These are phyloP conservation scores for Gambusia holbrooki DNA, from an alignment of 2,113 vertebrate species.

Conservation along the genomic window DNA sequence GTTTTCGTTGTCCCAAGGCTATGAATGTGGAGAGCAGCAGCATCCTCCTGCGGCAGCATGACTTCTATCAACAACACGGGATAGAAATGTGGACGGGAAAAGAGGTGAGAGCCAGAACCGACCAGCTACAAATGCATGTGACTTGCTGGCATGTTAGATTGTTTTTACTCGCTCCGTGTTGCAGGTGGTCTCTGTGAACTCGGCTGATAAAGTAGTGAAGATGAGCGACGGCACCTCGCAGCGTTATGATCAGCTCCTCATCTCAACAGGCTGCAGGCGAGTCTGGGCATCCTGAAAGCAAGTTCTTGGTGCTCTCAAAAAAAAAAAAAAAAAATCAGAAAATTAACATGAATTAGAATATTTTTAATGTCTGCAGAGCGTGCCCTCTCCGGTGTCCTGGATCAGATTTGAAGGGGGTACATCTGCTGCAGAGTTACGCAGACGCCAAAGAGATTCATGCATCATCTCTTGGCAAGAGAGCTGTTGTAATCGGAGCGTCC, in stretches of 20 bases:
- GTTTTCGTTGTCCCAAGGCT: slow-evolving; percentile 61
- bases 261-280: slow-evolving; percentile 87
- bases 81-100: slow-evolving; percentile 86
- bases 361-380: slow-evolving; percentile 71
- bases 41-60: slow-evolving; percentile 78
- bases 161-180: neutral
- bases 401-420: slow-evolving; percentile 81
- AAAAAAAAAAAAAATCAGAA: neutral
- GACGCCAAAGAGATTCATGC: slow-evolving; percentile 82
- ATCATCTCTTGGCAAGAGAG: slow-evolving; percentile 71
- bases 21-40: slow-evolving; percentile 79
- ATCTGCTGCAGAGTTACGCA: slow-evolving; percentile 77
- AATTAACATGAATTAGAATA: neutral
- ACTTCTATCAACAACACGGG: slow-evolving; percentile 78
- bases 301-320: too few species aligned
- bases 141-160: neutral
- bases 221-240: slow-evolving; percentile 79
- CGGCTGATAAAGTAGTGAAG: slow-evolving; percentile 70
- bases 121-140: neutral
- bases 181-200: slow-evolving; percentile 81
- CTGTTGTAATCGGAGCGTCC: slow-evolving; percentile 85
- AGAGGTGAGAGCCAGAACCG: slow-evolving; percentile 73
- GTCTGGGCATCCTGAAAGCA: neutral
- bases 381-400: slow-evolving; percentile 79
- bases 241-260: slow-evolving; percentile 83